Conservation (phyloP, 2,888 invertebrate species). For the Drepanosiphum platanoidis region DNA sequence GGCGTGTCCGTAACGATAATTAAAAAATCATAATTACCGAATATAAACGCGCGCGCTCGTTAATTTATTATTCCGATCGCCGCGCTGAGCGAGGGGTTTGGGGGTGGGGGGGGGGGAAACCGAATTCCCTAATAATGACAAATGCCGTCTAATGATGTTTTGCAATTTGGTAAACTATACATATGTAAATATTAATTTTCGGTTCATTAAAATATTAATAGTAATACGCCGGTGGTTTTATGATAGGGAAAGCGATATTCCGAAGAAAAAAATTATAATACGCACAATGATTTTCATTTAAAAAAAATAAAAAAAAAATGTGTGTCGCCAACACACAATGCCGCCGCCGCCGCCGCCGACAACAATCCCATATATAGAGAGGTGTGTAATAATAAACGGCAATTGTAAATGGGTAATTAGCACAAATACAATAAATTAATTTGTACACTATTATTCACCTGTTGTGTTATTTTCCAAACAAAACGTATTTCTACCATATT, state of each 20-base stretch:
- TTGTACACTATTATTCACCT: constrained; percentile 57
- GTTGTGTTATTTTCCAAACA: constrained; percentile 50
- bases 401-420: constrained; percentile 59
- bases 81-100: too few species aligned
- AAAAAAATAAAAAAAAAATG: constrained; percentile 34
- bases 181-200: constrained; percentile 61
- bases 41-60: constrained; percentile 28
- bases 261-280: constrained; percentile 47
- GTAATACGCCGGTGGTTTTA: constrained; percentile 36
- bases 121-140: constrained; percentile 51
- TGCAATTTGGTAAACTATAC: constrained; percentile 52
- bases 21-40: constrained; percentile 49
- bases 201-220: constrained; percentile 55
- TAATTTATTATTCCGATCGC: constrained; percentile 53
- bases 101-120: neutral
- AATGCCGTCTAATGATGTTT: constrained; percentile 58
- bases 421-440: constrained; percentile 61
- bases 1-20: constrained; percentile 20
- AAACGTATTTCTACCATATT: constrained; percentile 10
- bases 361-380: constrained; percentile 42
- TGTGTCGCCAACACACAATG: constrained; percentile 30
- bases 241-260: constrained; percentile 41
- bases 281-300: constrained; percentile 56
- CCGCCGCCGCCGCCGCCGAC: too few species aligned
- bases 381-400: constrained; percentile 55